Evolutionary conservation across 1,140 invertebrate genomes (phyloP).

Genomic region (Pseudoatta argentina): DNA sequence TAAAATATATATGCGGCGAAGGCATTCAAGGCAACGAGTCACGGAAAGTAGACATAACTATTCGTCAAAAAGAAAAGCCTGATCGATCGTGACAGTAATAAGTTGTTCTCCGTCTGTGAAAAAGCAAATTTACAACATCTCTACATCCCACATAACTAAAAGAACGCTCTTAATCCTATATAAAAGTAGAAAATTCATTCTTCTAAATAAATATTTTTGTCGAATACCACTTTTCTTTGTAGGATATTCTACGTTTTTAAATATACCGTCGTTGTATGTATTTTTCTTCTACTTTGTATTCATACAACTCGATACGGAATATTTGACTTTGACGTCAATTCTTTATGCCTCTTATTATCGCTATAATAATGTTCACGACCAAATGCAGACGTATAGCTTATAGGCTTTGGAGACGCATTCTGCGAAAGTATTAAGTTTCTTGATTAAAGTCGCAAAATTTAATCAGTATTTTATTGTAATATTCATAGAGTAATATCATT

Average conservation of each 20-base stretch:
- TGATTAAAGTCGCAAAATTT: constrained; percentile 17
- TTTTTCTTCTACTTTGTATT: not conserved
- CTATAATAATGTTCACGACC: not conserved
- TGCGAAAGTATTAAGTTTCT: constrained; percentile 61
- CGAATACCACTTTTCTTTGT: not conserved
- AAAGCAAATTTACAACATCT: not conserved
- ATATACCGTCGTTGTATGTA: not conserved
- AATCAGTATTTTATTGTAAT: constrained; percentile 64
- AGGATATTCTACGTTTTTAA: not conserved
- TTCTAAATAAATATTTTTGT: constrained; percentile 17
- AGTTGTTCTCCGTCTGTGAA: not conserved
- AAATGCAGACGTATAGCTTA: constrained; percentile 1
- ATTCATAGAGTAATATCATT: constrained; percentile 34
- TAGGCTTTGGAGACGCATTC: constrained; percentile 4
- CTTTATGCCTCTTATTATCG: not conserved
- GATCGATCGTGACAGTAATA: constrained; percentile 7
- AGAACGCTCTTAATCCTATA: not conserved
- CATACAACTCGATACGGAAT: not conserved
- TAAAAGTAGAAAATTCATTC: not conserved
- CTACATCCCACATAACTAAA: not conserved
- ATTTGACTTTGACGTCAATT: constrained; percentile 5
- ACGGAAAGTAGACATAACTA: not conserved
- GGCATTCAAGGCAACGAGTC: not conserved
- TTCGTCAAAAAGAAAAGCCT: constrained; percentile 30
- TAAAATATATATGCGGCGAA: constrained; percentile 1